Evolutionary conservation across 1,140 invertebrate genomes (phyloP).

Genomic region (Leptinotarsa undecemlineata): DNA sequence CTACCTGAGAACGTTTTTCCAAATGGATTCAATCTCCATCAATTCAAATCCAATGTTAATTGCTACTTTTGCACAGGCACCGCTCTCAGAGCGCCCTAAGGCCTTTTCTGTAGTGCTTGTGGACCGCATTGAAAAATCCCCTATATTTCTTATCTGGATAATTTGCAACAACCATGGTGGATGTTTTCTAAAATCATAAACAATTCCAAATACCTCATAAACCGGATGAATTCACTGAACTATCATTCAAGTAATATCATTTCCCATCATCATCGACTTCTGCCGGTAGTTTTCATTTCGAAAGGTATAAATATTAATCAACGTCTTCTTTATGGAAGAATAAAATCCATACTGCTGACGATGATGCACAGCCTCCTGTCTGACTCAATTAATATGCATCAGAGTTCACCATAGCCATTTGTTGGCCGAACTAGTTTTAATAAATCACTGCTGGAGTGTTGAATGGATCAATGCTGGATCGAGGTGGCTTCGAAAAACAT

Average conservation of each 20-base stretch:
- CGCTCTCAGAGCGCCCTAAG: no score
- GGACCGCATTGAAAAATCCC: no score
- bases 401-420: conserved; percentile 7
- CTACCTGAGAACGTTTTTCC: no score
- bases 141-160: neutral
- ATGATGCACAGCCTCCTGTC: conserved; percentile 15
- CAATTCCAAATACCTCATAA: neutral
- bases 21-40: no score
- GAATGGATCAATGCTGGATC: conserved; percentile 4
- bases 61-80: no score
- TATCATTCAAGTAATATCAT: neutral
- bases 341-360: conserved; percentile 13
- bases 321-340: conserved; percentile 12
- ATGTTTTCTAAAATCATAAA: neutral
- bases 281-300: neutral
- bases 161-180: neutral
- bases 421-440: conserved; percentile 11
- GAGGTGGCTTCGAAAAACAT: neutral
- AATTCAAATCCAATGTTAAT: no score
- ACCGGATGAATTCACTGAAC: neutral
- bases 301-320: conserved; percentile 11
- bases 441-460: conserved; percentile 8
- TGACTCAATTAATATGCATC: conserved; percentile 17
- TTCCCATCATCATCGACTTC: neutral
- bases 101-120: no score